phyloP scores from a whole-genome alignment of 2,888 invertebrate genomes.

The Anoplius nigerrimus region DNA sequence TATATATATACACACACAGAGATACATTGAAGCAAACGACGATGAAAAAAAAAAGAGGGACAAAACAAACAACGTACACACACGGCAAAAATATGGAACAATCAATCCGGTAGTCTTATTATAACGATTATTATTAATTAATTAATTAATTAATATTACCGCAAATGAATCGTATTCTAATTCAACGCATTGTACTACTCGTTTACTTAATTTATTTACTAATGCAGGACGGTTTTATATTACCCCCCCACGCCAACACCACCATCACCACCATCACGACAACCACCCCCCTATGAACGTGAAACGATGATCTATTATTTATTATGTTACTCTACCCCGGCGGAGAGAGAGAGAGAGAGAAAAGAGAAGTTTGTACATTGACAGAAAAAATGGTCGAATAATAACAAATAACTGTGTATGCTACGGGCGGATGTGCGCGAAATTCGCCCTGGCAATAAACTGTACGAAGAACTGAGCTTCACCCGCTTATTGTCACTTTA shows the following conservation, averaged over 20 bases:
- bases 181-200: slow-evolving; percentile 59
- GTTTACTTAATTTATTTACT: slow-evolving; percentile 72
- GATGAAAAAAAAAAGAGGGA: slow-evolving; percentile 10
- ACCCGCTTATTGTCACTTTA: background rate
- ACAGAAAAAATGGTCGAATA: slow-evolving; percentile 62
- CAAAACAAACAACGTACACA: slow-evolving; percentile 32
- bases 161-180: slow-evolving; percentile 50
- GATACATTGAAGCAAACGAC: slow-evolving; percentile 35
- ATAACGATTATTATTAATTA: slow-evolving; percentile 60
- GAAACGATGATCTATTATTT: slow-evolving; percentile 63
- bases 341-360: slow-evolving; percentile 51
- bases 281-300: slow-evolving; percentile 42
- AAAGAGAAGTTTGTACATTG: slow-evolving; percentile 72
- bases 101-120: slow-evolving; percentile 55
- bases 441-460: slow-evolving; percentile 66
- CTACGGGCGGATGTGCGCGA: slow-evolving; percentile 59
- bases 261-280: too few relatives aligned
- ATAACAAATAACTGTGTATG: slow-evolving; percentile 70
- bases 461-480: slow-evolving; percentile 52
- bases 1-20: slow-evolving; percentile 35
- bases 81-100: slow-evolving; percentile 29
- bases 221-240: slow-evolving; percentile 67
- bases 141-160: slow-evolving; percentile 42
- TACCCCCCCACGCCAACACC: too few relatives aligned
- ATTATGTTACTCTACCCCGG: slow-evolving; percentile 64